A percentile compares a stretch with the other conserved stretches of the same genome.
Conservation (phyloP, 2,888 invertebrate genomes). For the Leptinotarsa haldemani region DNA sequence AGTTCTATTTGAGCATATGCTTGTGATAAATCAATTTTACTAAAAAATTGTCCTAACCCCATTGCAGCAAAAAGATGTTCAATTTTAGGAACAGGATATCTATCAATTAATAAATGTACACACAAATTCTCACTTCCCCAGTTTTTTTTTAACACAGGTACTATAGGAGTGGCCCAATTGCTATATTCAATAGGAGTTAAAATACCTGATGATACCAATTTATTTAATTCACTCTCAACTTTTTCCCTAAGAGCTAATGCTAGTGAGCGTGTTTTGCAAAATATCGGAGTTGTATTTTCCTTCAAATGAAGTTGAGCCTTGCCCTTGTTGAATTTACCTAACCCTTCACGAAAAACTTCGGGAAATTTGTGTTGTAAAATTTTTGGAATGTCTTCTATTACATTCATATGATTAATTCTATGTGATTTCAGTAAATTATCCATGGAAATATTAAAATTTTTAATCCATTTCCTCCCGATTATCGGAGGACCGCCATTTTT, state of each 20-base stretch:
- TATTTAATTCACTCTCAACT: slow-evolving; percentile 26
- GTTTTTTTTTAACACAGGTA: slow-evolving; percentile 23
- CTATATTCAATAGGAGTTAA: slow-evolving; percentile 30
- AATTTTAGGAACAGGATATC: slow-evolving; percentile 39
- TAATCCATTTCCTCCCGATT: background rate
- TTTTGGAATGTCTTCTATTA: background rate
- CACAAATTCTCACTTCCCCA: slow-evolving; percentile 4
- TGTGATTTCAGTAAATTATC: background rate
- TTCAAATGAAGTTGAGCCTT: slow-evolving; percentile 18
- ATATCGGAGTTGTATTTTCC: slow-evolving; percentile 15
- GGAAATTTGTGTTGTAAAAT: slow-evolving; percentile 2
- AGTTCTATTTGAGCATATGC: slow-evolving; percentile 43
- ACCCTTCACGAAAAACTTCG: slow-evolving; percentile 18
- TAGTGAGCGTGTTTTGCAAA: slow-evolving; percentile 15
- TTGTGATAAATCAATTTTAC: slow-evolving; percentile 16
- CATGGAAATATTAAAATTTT: background rate
- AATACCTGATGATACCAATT: slow-evolving; percentile 11
- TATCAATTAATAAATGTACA: slow-evolving; percentile 31
- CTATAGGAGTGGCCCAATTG: slow-evolving; percentile 36
- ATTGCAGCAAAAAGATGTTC: slow-evolving; percentile 32
- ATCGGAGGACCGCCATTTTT: background rate
- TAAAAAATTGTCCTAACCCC: slow-evolving; percentile 31
- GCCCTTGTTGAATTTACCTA: slow-evolving; percentile 13
- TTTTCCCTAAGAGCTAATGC: slow-evolving; percentile 21
- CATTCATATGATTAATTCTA: too few relatives aligned